Evolutionary conservation across 2,113 vertebrate species (phyloP).

Genomic region (Osmerus mordax): DNA sequence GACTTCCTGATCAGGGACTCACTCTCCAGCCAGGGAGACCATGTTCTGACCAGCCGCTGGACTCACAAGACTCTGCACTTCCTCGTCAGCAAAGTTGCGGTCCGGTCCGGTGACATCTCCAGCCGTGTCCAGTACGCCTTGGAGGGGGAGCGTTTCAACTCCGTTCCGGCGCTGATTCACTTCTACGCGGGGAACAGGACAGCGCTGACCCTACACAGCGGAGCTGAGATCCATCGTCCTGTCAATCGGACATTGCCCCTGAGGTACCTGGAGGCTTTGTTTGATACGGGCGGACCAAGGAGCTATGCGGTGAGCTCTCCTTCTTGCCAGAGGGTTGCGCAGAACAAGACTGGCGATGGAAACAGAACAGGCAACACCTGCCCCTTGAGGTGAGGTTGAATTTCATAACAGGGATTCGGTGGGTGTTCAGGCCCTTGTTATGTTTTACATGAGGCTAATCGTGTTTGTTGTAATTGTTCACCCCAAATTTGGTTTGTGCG

Average conservation of each 20-base stretch:
- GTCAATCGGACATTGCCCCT: slow-evolving; percentile 89
- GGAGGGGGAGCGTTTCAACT: slow-evolving; percentile 84
- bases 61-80: slow-evolving; percentile 83
- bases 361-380: slow-evolving; percentile 65
- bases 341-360: slow-evolving; percentile 76
- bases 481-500: background rate
- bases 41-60: slow-evolving; percentile 86
- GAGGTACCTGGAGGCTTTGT: slow-evolving; percentile 83
- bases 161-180: slow-evolving; percentile 81
- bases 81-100: slow-evolving; percentile 81
- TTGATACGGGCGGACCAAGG: slow-evolving; percentile 70
- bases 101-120: slow-evolving; percentile 73
- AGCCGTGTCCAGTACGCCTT: slow-evolving; percentile 80
- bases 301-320: slow-evolving; percentile 62
- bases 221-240: slow-evolving; percentile 81
- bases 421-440: background rate
- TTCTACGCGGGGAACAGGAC: slow-evolving; percentile 82
- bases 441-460: no score
- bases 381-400: slow-evolving; percentile 73
- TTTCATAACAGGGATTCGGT: background rate
- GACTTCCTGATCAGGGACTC: slow-evolving; percentile 93
- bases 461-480: background rate
- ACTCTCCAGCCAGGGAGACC: slow-evolving; percentile 81
- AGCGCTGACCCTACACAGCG: slow-evolving; percentile 78
- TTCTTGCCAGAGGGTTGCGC: slow-evolving; percentile 62